Percentiles rank a stretch among this genome's conserved stretches.
Evolutionary conservation across 2,797 vertebrate genomes (phyloP).

Genomic region (Sus cebifrons): DNA sequence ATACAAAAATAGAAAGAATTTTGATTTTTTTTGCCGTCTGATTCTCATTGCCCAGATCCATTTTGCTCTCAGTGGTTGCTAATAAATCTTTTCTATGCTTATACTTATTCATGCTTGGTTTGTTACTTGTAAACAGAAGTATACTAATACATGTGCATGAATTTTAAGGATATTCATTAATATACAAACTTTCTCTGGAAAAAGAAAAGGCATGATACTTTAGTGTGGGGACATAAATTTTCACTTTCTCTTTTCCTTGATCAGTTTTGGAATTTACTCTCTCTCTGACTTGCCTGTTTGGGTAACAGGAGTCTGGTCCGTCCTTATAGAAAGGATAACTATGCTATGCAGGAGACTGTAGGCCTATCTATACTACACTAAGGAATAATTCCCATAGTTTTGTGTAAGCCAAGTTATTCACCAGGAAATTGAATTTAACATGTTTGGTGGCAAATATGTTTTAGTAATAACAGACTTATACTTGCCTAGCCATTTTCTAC

Average conservation of each 20-base stretch:
- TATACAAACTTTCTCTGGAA: neutral
- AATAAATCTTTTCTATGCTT: neutral
- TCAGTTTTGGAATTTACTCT: neutral
- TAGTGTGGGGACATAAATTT: neutral
- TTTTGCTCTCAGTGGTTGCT: neutral
- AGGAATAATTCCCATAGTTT: neutral
- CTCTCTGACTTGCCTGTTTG: neutral
- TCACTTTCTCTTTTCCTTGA: neutral
- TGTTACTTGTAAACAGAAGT: neutral
- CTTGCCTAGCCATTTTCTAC: neutral
- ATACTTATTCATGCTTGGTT: neutral
- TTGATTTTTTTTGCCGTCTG: neutral
- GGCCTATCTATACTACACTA: neutral
- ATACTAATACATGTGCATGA: neutral
- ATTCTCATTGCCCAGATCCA: neutral
- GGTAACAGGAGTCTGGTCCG: neutral
- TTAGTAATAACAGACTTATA: neutral
- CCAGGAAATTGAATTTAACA: neutral
- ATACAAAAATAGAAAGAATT: neutral
- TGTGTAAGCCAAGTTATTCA: neutral
- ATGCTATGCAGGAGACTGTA: neutral
- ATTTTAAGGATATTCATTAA: slow-evolving; percentile 26
- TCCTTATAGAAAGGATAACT: neutral
- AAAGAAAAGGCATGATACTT: neutral
- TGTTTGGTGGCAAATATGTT: neutral